A percentile compares a stretch with the other conserved stretches of the same genome.
Evolutionary conservation across 2,113 vertebrate genomes (phyloP).

Genomic region (Spermophilus dauricus): DNA sequence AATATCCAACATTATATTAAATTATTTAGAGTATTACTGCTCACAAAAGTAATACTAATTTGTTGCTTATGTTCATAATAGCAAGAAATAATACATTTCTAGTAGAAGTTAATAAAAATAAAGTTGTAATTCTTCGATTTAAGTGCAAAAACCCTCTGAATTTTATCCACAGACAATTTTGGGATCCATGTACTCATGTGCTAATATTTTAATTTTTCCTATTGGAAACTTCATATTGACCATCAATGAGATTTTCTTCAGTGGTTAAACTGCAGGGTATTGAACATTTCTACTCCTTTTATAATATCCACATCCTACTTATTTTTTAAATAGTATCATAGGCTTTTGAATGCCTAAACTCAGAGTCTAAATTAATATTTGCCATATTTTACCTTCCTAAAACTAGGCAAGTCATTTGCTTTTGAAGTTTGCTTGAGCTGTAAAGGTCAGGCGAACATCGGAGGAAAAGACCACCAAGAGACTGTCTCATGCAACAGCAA

Average conservation of each 20-base stretch:
- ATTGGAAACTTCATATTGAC: neutral
- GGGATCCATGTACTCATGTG: accelerated
- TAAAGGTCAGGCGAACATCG: too few relatives aligned
- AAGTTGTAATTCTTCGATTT: neutral
- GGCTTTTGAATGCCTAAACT: neutral
- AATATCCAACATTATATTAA: neutral
- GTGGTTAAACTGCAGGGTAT: neutral
- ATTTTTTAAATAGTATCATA: neutral
- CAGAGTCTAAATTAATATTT: neutral
- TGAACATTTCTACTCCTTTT: neutral
- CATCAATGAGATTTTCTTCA: neutral
- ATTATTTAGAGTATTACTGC: neutral
- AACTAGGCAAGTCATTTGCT: neutral
- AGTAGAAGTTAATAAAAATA: neutral
- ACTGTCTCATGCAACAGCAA: too few relatives aligned
- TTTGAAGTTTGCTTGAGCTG: neutral
- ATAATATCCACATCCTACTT: neutral
- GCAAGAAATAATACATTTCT: neutral
- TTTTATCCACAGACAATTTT: neutral
- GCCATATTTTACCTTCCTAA: neutral
- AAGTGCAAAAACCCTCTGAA: neutral
- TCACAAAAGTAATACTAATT: neutral
- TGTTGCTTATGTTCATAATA: neutral
- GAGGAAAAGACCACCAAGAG: too few relatives aligned
- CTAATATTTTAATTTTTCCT: neutral